These are phyloP conservation scores for Fulmarus glacialis DNA, from an alignment of 2,113 vertebrate species.

Conservation along the genomic window DNA sequence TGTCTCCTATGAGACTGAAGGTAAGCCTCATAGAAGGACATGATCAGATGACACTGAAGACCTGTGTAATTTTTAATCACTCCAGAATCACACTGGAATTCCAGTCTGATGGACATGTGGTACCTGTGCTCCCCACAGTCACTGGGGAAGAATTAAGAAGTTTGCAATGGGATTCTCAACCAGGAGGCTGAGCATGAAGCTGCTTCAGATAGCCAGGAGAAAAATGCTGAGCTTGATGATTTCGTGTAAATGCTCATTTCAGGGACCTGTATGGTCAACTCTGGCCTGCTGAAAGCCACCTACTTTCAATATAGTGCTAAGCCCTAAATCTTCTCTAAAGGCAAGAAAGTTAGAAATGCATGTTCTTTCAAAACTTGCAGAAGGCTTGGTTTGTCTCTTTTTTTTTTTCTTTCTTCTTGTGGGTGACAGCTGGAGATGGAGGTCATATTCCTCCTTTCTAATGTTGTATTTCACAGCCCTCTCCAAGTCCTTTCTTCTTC, in stretches of 20 bases:
- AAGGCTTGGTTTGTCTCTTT: background rate
- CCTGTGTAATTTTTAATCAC: background rate
- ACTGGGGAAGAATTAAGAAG: background rate
- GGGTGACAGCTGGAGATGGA: background rate
- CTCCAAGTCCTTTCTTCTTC: background rate
- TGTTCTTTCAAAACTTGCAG: background rate
- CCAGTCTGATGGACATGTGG: background rate
- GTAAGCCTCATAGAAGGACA: background rate
- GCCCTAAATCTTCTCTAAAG: background rate
- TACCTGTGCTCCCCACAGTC: background rate
- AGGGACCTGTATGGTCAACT: background rate
- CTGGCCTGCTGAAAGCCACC: background rate
- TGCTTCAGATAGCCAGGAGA: background rate
- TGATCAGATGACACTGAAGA: background rate
- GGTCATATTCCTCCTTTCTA: background rate
- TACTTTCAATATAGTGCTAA: background rate
- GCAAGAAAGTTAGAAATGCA: background rate
- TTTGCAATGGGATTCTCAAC: background rate
- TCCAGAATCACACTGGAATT: background rate
- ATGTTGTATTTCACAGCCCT: background rate
- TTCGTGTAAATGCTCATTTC: background rate
- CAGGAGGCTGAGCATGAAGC: background rate
- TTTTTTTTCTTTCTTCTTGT: background rate
- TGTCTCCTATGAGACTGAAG: background rate
- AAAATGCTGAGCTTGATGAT: background rate